Conservation (phyloP, 2,113 vertebrate genomes). For the Leiothrix lutea region DNA sequence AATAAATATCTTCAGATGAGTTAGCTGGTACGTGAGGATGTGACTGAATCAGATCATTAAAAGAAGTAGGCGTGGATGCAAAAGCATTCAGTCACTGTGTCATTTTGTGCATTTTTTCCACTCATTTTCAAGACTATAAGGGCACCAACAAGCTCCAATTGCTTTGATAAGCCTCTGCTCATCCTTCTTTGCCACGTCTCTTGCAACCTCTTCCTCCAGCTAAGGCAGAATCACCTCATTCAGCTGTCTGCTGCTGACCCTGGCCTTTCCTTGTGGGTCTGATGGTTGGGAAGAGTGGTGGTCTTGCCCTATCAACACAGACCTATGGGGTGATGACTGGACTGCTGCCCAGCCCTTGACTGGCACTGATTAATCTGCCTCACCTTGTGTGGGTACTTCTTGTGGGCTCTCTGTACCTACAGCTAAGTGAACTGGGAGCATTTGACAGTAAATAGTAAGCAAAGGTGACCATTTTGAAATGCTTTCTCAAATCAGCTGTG, state of each 20-base stretch:
- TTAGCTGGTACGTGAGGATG: not conserved
- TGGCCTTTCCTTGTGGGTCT: not conserved
- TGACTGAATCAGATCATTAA: not conserved
- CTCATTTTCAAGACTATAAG: not conserved
- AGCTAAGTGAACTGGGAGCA: not conserved
- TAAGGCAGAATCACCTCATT: not conserved
- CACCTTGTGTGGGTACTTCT: not conserved
- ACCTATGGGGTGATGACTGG: not conserved
- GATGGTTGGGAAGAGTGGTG: not conserved
- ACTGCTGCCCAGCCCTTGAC: not conserved
- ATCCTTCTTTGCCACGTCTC: not conserved
- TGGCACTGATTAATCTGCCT: not conserved
- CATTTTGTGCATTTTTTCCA: not conserved
- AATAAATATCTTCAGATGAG: not conserved
- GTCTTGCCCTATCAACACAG: rapidly evolving
- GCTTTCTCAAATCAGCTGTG: not conserved
- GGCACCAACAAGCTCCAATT: not conserved
- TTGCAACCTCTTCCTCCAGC: not conserved
- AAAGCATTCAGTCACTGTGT: not conserved
- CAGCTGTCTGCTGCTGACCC: not conserved
- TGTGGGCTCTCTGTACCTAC: not conserved
- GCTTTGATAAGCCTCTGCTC: not conserved
- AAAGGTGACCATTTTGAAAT: not conserved
- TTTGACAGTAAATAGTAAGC: not conserved
- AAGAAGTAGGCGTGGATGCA: not conserved